Conservation (phyloP, 2,797 vertebrate genomes). For the Nyctalus aviator region DNA sequence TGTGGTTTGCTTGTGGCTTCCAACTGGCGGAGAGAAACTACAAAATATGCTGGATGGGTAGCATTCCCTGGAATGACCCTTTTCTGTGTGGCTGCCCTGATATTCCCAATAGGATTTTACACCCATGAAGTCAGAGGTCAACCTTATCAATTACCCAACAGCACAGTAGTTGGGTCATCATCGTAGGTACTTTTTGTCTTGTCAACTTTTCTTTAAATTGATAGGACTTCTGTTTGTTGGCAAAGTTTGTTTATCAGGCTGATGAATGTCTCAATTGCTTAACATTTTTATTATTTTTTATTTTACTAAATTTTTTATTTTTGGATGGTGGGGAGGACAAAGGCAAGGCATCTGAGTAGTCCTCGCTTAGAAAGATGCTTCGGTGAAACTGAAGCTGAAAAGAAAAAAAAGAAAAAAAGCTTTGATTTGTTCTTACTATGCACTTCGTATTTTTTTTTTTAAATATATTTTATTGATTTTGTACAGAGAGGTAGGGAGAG, state of each 20-base stretch:
- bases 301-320: slow-evolving; percentile 74
- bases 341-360: slow-evolving; percentile 81
- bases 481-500: too few relatives aligned
- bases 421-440: slow-evolving; percentile 91
- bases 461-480: too few relatives aligned
- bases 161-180: slow-evolving; percentile 98
- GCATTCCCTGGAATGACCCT: slow-evolving; percentile 99
- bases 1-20: slow-evolving; percentile 98
- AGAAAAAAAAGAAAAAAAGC: slow-evolving; percentile 68
- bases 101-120: slow-evolving; percentile 99
- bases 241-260: slow-evolving; percentile 98
- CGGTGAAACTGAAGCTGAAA: slow-evolving; percentile 83
- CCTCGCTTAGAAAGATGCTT: slow-evolving; percentile 85
- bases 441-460: slow-evolving; percentile 89
- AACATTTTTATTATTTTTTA: slow-evolving; percentile 81
- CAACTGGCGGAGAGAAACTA: slow-evolving; percentile 98
- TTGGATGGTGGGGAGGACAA: slow-evolving; percentile 80
- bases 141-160: slow-evolving; percentile 99
- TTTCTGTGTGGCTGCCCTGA: slow-evolving; percentile 99
- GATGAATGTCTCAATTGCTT: slow-evolving; percentile 88
- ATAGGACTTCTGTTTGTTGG: slow-evolving; percentile 99
- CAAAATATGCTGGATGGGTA: slow-evolving; percentile 98
- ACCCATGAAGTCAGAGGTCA: slow-evolving; percentile 99
- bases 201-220: slow-evolving; percentile 99
- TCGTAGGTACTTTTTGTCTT: slow-evolving; percentile 99